Base-by-base conservation (phyloP, 2,113 vertebrate genomes). In the Cololabis saira region DNA sequence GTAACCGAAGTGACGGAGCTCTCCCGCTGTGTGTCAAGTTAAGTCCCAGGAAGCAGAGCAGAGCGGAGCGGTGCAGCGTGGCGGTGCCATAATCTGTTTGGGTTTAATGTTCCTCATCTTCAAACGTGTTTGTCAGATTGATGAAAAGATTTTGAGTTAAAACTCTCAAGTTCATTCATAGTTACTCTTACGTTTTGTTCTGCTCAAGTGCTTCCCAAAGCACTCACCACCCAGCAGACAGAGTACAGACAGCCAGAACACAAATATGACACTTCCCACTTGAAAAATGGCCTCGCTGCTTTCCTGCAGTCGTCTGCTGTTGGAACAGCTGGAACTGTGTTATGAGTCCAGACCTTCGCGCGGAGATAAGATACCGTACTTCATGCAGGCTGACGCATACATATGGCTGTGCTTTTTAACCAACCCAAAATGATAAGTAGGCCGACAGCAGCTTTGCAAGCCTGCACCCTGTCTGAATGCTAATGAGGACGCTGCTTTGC, bases 361-460 rank as follows among this genome's bases (percentile, higher is more conserved):
- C 50, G 56, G 56, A 76, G 75, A 83, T 88, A 65, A 82, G 76
- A 85, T 74, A 56, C 79, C 73, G 73, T 69, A 53, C 64, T 76
- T 53, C 72, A 80, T 61, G 63, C 67, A 56, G 62, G 44, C 76
- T 79, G 83, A 78, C 59, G 40, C 43, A 30, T 64, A 61, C 73
- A 76, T 58, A 70, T 73, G 67, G 74, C 78, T 65, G 61, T 73
- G 84, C 79, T 68, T 76, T 78, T 81, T 71, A 72, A 75, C 61
- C 45, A 37, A n/a, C 78, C 61, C 61, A 22, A 74, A 67, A 63
- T 83, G 77, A 88, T 86, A 89, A 85, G 76, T 82, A 80, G 85
- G 81, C 81, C 59, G 84, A 81, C 83, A 68, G 81, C 62, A 79
- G 81, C 85, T 83, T 81, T 75, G 83, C 76, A 75, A 64, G 43